Base-by-base conservation (phyloP, 2,888 invertebrate genomes). In the Dolichopus griseipennis region DNA sequence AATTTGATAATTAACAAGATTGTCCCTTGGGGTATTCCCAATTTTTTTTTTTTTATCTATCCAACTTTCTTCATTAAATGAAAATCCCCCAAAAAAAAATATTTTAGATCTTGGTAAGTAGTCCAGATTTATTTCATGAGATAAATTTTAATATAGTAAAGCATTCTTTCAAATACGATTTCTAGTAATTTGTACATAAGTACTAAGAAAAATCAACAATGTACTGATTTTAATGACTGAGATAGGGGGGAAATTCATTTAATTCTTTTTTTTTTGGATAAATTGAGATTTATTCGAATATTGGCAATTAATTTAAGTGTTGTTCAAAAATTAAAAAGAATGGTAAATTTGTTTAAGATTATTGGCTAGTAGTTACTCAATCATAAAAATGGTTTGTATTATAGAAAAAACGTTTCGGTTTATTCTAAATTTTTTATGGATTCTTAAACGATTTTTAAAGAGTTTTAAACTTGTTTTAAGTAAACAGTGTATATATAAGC, bases 1-100 rank as follows among this genome's bases (percentile, higher is more conserved):
- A 63, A 15, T 63, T 63, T 27, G n/a, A 27, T 63, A 63, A 63
- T 63, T 63, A 63, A 63, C 63, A 63, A 63, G 63, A 63, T 63
- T 63, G 27, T 63, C 63, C 63, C 63, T 27, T 63, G 63, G 63
- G 63, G 63, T 27, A 63, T 63, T 27, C 20, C 10, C 4, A 63
- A 27, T 22, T 18, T 27, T 27, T 18, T 63, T 21, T 63, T 15
- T 18, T 27, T 15, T 27, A 52, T 34, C 34, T 10, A 37, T 37
- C 18, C 15, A 15, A 18, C 52, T 52, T 52, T 52, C 41, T 52
- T n/a, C 52, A 52, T 52, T 52, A 52, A 52, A 52, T 52, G 18
- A 1, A 52, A 52, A 18, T 12, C 27, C 52, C 52, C 52, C 52
- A 52, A 37, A 52, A 52, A 52, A 27, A 27, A 27, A 27, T 52